Base-by-base conservation (phyloP, 2,888 invertebrate genomes). In the Epinotia demarniana region DNA sequence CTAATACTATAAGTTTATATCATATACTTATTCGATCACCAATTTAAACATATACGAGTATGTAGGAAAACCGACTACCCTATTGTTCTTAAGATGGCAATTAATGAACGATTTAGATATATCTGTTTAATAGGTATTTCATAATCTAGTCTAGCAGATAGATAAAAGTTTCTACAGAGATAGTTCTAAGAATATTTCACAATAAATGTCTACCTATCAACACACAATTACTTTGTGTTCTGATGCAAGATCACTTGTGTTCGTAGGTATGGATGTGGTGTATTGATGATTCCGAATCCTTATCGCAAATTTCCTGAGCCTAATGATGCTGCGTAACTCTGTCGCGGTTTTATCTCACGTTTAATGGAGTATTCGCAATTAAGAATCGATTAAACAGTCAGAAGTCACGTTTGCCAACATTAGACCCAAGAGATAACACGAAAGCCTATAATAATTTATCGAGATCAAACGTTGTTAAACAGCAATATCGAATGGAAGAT, bases 341-440 rank as follows among this genome's bases (percentile, higher is more conserved):
- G 85, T 87, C 85, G 87, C 87, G 82, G 85, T 89, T 87, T 89
- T 91, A 93, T 92, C 92, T 91, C 82, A 83, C 85, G 82, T 86
- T 85, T 90, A 92, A 91, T 92, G 83, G 85, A 83, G 82, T 88
- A 89, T 93, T 93, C 79, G 93, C 92, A 92, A 93, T 94, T 94
- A 94, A 94, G 89, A 93, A 93, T 84, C 93, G 83, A 93, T 94
- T 93, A 92, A 87, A 87, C 79, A 78, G 81, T 83, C 83, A 85
- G 83, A 81, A 85, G 90, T 92, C 91, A 92, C 92, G 91, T 92
- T 92, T 86, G 89, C 88, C 85, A 89, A 90, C 90, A 86, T 87
- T 85, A 78, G 80, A 80, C 78, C n/a, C 46, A 39, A 58, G 81
- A 80, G 89, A 91, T 89, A 88, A 88, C 78, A 46, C 13, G 23